Evolutionary conservation across 2,797 vertebrate genomes (phyloP).

Genomic region (Danio tinwini): DNA sequence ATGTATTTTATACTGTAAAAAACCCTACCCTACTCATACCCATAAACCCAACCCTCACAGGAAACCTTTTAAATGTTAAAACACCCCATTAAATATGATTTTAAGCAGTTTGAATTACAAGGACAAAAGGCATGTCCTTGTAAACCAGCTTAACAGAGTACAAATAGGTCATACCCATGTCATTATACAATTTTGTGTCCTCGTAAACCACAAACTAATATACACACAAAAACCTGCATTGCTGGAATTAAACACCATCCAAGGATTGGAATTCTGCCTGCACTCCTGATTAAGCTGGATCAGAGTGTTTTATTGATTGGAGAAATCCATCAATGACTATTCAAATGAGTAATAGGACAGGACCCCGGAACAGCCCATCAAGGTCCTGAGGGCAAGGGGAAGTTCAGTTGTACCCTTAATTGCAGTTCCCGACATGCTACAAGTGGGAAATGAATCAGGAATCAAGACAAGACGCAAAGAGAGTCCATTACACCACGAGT

Average conservation of each 20-base stretch:
- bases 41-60: too few species aligned
- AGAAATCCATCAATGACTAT: constrained; percentile 27
- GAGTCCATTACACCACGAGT: neutral
- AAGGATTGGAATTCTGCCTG: neutral
- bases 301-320: constrained; percentile 37
- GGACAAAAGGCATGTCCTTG: too few species aligned
- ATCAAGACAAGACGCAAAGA: neutral
- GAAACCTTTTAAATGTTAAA: too few species aligned
- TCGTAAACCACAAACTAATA: too few species aligned
- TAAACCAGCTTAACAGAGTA: too few species aligned
- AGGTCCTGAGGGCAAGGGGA: neutral
- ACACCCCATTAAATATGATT: too few species aligned
- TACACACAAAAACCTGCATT: neutral
- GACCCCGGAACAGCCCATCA: constrained; percentile 18
- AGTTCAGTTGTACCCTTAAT: constrained; percentile 21
- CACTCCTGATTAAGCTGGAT: constrained; percentile 34
- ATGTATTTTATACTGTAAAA: too few species aligned
- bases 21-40: too few species aligned
- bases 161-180: too few species aligned
- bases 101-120: too few species aligned
- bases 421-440: neutral
- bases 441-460: constrained; percentile 12
- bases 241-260: neutral
- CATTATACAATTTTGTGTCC: too few species aligned
- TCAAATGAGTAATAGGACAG: constrained; percentile 49